Evolutionary conservation across 1,140 invertebrate genomes (phyloP), one percentile per base, ranked within the genome.

Genomic region (Liolophura sinensis): DNA sequence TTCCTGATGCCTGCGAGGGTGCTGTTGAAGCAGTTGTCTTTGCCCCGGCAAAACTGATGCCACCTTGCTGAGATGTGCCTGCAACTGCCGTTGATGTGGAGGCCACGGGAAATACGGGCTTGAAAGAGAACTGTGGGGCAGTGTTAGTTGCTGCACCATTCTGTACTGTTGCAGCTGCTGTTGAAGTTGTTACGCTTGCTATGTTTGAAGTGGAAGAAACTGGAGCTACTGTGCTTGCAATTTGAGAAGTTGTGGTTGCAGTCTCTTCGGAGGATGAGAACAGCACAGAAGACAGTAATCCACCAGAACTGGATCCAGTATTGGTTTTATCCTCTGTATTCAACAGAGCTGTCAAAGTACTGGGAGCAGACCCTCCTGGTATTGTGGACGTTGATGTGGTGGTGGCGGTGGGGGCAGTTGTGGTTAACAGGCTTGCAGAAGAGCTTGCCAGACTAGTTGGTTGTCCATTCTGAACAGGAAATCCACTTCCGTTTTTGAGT

Each of bases 131-230:
- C 16, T 55, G 46, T 46, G 65, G 31, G 22, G 24, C 50, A 18
- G 48, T 25, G 18, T 46, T 40, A 40, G 57, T 25, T 18, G 40
- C 25, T 62, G 51, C 24, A 14, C 50, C 20, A 46, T 25, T 55
- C 49, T 50, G 24, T 5, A 65, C 55, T 40, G 51, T 27, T 14
- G 49, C 56, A 55, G 47, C 49, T 58, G 60, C 22, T 15, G 55
- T 47, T 6, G 56, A 12, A 11, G 47, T 51, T 18, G 31, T 46
- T 20, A 16, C 60, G 20, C 61, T 48, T 31, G 62, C 20, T 46
- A 61, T 50, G 7, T 61, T n/a, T 51, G 65, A 25, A 51, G 63
- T 18, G 16, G 40, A 62, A 25, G 65, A 20, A 52, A 58, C 15
- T 0, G 56, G n/a, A 24, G 62, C n/a, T 58, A 51, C 16, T 54